phyloP scores from a whole-genome alignment of 1,140 invertebrate species.

The Drosophila truncata region DNA sequence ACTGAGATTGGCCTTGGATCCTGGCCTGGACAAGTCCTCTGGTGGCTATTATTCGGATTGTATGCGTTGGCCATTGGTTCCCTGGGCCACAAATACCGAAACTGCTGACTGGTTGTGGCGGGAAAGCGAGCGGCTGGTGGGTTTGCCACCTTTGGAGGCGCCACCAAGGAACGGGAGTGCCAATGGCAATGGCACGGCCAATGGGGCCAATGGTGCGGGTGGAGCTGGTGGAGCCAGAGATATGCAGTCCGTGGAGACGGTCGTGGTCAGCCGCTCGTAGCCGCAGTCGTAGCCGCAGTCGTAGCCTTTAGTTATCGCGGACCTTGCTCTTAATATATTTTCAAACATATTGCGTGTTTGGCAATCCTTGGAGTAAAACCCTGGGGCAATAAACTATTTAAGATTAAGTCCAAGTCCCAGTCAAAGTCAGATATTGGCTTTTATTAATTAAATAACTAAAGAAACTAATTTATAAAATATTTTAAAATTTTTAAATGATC shows the following conservation, averaged over 20 bases:
- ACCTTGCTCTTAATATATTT: constrained; percentile 25
- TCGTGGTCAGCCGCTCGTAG: constrained; percentile 60
- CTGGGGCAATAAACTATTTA: neutral
- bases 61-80: constrained; percentile 61
- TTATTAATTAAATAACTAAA: neutral
- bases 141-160: constrained; percentile 58
- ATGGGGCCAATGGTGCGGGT: constrained; percentile 2
- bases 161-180: neutral
- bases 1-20: constrained; percentile 91
- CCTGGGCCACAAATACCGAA: constrained; percentile 84
- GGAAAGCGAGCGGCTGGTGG: constrained; percentile 83
- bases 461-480: no score
- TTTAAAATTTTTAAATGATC: no score
- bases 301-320: constrained; percentile 11
- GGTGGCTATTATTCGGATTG: constrained; percentile 88
- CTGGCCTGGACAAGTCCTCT: constrained; percentile 89
- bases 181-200: constrained; percentile 32
- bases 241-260: constrained; percentile 52
- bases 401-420: neutral
- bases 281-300: no score
- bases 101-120: constrained; percentile 91
- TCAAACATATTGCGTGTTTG: constrained; percentile 12
- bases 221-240: constrained; percentile 9
- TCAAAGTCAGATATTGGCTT: neutral
- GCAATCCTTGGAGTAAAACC: constrained; percentile 10